Percentiles rank a stretch among this genome's conserved stretches.
Conservation (phyloP, 2,797 vertebrate species). For the Cossypha dichroa region DNA sequence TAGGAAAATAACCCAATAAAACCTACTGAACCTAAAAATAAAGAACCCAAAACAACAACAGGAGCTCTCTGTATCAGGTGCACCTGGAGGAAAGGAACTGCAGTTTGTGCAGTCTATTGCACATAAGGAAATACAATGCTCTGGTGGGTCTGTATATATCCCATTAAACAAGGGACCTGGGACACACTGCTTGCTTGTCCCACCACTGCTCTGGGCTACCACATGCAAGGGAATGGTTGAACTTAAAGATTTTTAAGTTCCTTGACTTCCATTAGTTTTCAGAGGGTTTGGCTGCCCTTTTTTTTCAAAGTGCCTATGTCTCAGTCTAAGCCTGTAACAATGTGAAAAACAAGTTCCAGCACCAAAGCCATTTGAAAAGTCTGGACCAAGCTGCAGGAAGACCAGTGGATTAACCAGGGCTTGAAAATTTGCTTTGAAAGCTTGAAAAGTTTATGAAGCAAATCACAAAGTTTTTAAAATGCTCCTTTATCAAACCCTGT, state of each 20-base stretch:
- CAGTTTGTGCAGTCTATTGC: not conserved
- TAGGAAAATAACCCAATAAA: slow-evolving; percentile 47
- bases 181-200: not conserved
- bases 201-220: not conserved
- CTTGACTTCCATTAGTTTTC: not conserved
- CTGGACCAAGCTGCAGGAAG: not conserved
- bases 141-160: not conserved
- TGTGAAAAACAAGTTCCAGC: not conserved
- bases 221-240: not conserved
- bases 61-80: not conserved
- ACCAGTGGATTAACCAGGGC: not conserved
- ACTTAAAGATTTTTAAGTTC: not conserved
- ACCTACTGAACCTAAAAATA: slow-evolving; percentile 25
- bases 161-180: not conserved
- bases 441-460: not conserved
- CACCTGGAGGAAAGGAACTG: slow-evolving; percentile 1
- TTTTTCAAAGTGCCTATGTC: not conserved
- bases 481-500: not conserved
- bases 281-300: not conserved
- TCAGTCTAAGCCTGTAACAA: not conserved
- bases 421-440: not conserved
- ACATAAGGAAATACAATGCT: not conserved
- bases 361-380: not conserved
- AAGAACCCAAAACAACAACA: slow-evolving; percentile 16
- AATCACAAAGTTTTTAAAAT: not conserved